These are phyloP conservation scores for Mactromeris polynyma DNA, from an alignment of 2,888 invertebrate genomes.

Conservation along the genomic window DNA sequence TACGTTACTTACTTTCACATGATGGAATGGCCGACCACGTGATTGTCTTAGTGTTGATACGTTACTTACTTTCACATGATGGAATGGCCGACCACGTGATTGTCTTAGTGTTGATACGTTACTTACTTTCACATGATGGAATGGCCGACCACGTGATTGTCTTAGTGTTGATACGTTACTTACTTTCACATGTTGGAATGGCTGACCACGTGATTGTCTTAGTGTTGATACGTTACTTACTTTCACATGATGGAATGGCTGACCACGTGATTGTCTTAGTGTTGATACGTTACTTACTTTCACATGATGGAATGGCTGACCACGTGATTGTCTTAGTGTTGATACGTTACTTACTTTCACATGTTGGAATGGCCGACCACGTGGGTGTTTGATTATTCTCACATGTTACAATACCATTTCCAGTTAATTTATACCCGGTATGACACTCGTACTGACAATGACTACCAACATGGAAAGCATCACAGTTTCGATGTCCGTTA, in stretches of 20 bases:
- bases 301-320: neutral
- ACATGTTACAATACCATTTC: conserved; percentile 33
- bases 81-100: no score
- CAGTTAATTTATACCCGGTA: conserved; percentile 35
- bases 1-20: neutral
- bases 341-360: conserved; percentile 34
- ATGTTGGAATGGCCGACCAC: conserved; percentile 26
- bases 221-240: neutral
- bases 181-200: conserved; percentile 38
- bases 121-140: conserved; percentile 46
- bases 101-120: neutral
- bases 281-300: no score
- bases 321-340: no score
- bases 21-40: neutral
- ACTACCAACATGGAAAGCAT: conserved; percentile 6
- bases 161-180: no score
- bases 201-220: neutral
- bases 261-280: no score
- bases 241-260: neutral
- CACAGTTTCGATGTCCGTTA: conserved; percentile 16
- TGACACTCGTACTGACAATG: conserved; percentile 38
- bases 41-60: no score
- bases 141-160: conserved; percentile 28
- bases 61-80: conserved; percentile 19
- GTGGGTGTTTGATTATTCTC: conserved; percentile 24